Conservation (phyloP, 2,113 vertebrate genomes). For the Muscicapa adusta region DNA sequence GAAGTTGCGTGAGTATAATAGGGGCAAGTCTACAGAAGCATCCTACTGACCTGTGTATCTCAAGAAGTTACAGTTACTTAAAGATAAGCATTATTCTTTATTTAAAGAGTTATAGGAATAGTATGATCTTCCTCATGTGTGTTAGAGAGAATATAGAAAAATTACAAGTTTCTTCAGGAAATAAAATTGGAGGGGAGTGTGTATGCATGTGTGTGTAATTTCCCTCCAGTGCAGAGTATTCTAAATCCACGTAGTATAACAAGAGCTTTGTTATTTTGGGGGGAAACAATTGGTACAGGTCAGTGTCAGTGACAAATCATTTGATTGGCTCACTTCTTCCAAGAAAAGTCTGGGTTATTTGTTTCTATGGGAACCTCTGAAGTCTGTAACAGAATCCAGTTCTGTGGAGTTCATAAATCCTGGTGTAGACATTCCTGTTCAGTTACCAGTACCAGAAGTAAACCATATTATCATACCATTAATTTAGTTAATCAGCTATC, state of each 20-base stretch:
- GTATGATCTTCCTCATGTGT: neutral
- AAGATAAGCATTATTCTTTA: neutral
- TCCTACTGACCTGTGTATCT: neutral
- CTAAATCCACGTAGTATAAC: neutral
- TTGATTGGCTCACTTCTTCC: neutral
- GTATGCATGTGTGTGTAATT: neutral
- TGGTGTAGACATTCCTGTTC: neutral
- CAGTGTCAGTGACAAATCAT: neutral
- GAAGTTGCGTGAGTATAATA: neutral
- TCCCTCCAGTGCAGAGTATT: neutral
- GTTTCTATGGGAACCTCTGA: constrained; percentile 22
- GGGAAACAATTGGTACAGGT: neutral
- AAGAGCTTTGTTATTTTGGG: neutral
- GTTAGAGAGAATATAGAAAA: neutral
- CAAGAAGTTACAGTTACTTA: neutral
- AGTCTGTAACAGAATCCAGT: neutral
- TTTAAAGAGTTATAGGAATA: neutral
- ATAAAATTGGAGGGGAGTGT: neutral
- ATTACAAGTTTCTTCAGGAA: neutral
- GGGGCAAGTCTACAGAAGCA: neutral
- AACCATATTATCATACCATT: neutral
- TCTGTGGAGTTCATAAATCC: neutral
- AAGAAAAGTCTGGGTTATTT: neutral
- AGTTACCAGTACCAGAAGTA: neutral
- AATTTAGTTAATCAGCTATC: neutral